phyloP scores from a whole-genome alignment of 1,140 invertebrate genomes.

The Bombus turneri region DNA sequence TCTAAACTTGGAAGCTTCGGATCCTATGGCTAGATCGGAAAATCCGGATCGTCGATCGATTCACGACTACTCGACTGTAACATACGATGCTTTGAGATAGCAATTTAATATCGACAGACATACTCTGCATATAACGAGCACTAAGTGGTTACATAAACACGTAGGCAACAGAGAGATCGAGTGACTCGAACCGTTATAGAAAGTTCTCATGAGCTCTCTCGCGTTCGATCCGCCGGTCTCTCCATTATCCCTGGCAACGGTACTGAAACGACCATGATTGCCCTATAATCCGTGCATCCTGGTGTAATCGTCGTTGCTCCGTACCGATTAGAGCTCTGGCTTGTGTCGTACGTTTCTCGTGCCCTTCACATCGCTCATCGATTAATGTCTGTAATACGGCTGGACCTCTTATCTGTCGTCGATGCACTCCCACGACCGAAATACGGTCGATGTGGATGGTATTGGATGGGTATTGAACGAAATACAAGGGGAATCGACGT shows the following conservation, averaged over 20 bases:
- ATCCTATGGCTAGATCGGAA: not conserved
- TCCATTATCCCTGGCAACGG: slow-evolving; percentile 14
- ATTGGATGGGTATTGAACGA: no score
- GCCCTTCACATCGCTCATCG: slow-evolving; percentile 37
- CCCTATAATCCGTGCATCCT: slow-evolving; percentile 46
- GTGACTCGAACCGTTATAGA: slow-evolving; percentile 3
- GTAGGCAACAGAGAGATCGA: not conserved
- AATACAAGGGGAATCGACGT: no score
- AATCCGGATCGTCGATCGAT: not conserved
- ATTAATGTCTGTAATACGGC: slow-evolving; percentile 40
- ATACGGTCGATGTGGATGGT: not conserved
- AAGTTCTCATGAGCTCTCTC: slow-evolving; percentile 6
- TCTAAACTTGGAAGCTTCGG: no score
- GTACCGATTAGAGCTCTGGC: slow-evolving; percentile 41
- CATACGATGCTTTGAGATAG: not conserved
- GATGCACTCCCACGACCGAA: not conserved
- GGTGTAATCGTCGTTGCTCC: slow-evolving; percentile 37
- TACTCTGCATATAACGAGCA: not conserved
- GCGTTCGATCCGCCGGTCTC: not conserved
- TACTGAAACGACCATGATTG: slow-evolving; percentile 42
- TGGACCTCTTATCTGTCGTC: slow-evolving; percentile 31
- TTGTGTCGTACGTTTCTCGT: not conserved
- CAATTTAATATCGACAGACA: not conserved
- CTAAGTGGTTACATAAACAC: slow-evolving; percentile 11
- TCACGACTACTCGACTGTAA: not conserved